Conservation (phyloP, 2,888 invertebrate genomes). For the Geophilus truncorum region DNA sequence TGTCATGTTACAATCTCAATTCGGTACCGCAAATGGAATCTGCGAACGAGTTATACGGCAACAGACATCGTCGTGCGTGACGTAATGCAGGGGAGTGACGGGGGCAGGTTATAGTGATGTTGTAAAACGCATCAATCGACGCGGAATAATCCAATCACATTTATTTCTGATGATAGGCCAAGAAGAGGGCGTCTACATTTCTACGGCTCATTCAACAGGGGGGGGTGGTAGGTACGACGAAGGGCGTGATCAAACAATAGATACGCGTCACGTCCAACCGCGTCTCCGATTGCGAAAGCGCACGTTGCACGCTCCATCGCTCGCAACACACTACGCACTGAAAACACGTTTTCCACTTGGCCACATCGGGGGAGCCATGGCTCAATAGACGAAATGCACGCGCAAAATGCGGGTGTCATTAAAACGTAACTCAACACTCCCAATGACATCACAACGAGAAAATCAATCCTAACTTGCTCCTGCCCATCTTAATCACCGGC, state of each 20-base stretch:
- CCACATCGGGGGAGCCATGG: neutral
- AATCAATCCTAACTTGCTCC: neutral
- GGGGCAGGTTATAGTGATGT: neutral
- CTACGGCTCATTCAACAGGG: neutral
- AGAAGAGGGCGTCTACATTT: neutral
- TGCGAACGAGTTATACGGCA: too few relatives aligned
- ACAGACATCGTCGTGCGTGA: neutral
- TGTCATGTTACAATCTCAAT: too few relatives aligned
- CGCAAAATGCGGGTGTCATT: neutral
- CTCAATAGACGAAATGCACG: neutral
- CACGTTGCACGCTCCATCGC: neutral
- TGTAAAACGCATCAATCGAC: neutral
- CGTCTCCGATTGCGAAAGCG: slow-evolving; percentile 5
- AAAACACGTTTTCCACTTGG: slow-evolving; percentile 10
- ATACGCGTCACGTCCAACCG: slow-evolving; percentile 6
- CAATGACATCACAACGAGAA: neutral
- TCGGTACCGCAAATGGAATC: too few relatives aligned
- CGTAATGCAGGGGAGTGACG: neutral
- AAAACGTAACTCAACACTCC: neutral
- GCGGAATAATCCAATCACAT: slow-evolving; percentile 10
- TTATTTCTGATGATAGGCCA: slow-evolving; percentile 10
- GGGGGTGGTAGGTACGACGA: neutral
- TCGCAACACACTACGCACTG: neutral
- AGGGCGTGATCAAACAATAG: neutral
- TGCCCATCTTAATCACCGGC: neutral